Base-by-base conservation (phyloP, 2,888 invertebrate genomes). In the Camptogramma bilineatum region DNA sequence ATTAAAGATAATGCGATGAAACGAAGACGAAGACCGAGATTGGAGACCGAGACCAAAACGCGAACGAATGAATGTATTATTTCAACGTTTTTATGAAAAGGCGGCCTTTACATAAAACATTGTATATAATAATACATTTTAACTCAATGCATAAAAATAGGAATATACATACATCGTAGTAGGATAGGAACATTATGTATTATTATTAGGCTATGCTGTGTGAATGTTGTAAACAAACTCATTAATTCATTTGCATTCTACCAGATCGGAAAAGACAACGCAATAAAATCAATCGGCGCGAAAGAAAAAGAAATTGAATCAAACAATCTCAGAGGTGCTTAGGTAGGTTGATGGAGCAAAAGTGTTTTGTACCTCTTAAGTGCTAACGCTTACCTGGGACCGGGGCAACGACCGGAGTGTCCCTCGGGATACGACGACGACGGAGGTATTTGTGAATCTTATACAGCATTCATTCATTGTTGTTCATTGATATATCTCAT, bases 291-390 rank as follows among this genome's bases (percentile, higher is more conserved):
- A 39, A 39, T 34, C 9, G 34, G 8, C 31, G 13, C 34, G 34
- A 13, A 13, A 39, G 13, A 39, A 39, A 13, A 39, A 39, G 13
- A 39, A 39, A 39, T 39, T 39, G 5, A 44, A 47, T 55, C 47
- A 55, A 55, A 13, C 34, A 39, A 39, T 39, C 34, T 47, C 34
- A 48, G 16, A 9, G 18, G 16, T 34, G 44, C 34, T 56, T 48
- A 47, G 46, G 19, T 52, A 28, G 42, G 56, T 62, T 56, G 52
- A 62, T 62, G 52, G 52, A 46, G 31, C 21, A 57, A 57, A 55
- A 39, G 47, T 47, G 19, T 44, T 59, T 55, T 54, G 54, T 59
- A 56, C 48, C 34, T 56, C 21, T 16, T 18, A 51, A 47, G 21
- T 55, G 54, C n/a, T 17, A 10, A 24, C 52, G 51, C 42, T 34